Percentiles rank a stretch among this genome's conserved stretches.
These are phyloP conservation scores for Eristalis pertinax DNA, from an alignment of 2,888 invertebrate genomes.

Conservation along the genomic window DNA sequence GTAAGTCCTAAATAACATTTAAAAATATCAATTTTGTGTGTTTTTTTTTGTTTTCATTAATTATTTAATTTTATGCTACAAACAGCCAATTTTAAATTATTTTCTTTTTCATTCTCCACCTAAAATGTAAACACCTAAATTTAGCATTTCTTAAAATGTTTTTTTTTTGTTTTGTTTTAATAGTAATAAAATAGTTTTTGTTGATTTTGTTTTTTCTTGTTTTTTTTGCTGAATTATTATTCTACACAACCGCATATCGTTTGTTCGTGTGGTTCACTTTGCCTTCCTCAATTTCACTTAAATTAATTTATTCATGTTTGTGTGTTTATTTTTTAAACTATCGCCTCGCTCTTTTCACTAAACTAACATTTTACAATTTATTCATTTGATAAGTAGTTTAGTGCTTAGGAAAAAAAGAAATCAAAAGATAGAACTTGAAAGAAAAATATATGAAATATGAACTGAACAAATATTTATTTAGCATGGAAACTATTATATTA, in stretches of 20 bases:
- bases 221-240: constrained; percentile 62
- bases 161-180: constrained; percentile 25
- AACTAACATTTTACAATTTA: constrained; percentile 66
- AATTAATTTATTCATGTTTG: constrained; percentile 12
- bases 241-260: constrained; percentile 73
- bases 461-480: constrained; percentile 51
- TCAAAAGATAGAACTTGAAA: constrained; percentile 8
- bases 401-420: constrained; percentile 45
- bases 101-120: constrained; percentile 34
- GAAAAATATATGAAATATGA: background rate
- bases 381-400: constrained; percentile 74
- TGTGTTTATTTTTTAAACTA: constrained; percentile 29
- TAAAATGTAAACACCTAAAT: constrained; percentile 52
- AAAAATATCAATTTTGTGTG: constrained; percentile 61
- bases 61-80: constrained; percentile 61
- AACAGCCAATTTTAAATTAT: constrained; percentile 70
- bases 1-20: constrained; percentile 67
- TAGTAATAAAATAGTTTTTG: constrained; percentile 61
- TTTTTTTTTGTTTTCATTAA: constrained; percentile 28
- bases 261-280: constrained; percentile 68
- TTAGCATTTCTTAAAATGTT: constrained; percentile 25
- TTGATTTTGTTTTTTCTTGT: constrained; percentile 20
- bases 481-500: constrained; percentile 62
- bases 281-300: constrained; percentile 38
- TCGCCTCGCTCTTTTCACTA: constrained; percentile 25